Percentiles rank a stretch among this genome's conserved stretches.
Conservation (phyloP, 2,888 invertebrate species). For the Thecocarcelia acutangulata region DNA sequence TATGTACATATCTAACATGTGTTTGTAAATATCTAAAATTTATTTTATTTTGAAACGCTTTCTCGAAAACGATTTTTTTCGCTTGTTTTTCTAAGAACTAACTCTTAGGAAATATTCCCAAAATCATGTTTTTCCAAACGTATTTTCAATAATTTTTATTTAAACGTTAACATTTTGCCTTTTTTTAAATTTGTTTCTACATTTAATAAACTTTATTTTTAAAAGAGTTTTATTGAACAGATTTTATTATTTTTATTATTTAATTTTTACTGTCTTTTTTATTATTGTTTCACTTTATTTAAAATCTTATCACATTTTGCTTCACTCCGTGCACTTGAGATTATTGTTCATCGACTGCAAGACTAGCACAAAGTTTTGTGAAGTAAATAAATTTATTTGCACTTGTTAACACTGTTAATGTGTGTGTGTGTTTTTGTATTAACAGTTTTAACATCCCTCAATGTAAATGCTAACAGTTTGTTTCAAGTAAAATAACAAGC, state of each 20-base stretch:
- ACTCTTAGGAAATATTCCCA: no score
- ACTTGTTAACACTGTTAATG: conserved; percentile 19
- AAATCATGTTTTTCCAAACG: no score
- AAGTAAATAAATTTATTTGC: conserved; percentile 5
- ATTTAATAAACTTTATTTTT: not conserved
- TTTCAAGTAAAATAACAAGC: no score
- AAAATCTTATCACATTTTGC: conserved; percentile 41
- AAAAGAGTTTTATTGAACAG: conserved; percentile 10
- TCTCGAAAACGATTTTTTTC: no score
- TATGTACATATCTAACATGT: no score
- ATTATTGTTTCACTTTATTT: conserved; percentile 39
- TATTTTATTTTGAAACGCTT: no score
- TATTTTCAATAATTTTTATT: no score
- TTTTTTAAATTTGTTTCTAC: not conserved
- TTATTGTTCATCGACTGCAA: conserved; percentile 24
- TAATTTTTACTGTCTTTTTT: conserved; percentile 6
- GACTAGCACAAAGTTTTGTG: conserved; percentile 4
- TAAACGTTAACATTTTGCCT: not conserved
- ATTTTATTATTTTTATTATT: conserved; percentile 15
- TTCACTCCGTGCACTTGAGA: conserved; percentile 40
- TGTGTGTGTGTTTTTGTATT: not conserved
- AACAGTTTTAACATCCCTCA: conserved; percentile 12
- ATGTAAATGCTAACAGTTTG: conserved; percentile 10
- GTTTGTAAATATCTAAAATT: no score
- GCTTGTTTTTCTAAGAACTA: no score